phyloP scores from a whole-genome alignment of 1,140 invertebrate genomes.

The Drosophila saltans region DNA sequence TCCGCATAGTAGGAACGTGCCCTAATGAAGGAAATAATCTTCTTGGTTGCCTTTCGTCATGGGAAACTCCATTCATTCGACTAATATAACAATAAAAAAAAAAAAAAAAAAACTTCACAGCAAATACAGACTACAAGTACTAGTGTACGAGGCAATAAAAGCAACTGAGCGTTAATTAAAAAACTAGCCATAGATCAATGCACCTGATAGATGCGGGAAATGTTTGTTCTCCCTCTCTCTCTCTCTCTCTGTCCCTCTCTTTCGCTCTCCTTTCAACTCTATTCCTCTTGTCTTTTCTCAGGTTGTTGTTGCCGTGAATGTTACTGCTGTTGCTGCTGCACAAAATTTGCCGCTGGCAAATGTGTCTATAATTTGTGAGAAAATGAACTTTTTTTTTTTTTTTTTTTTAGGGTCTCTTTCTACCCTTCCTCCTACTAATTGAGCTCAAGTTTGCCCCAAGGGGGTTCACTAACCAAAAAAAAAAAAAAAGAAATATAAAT shows the following conservation, averaged over 20 bases:
- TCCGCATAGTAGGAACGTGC: neutral
- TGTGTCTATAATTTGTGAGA: constrained; percentile 65
- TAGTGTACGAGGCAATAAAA: constrained; percentile 59
- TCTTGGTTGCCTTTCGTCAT: neutral
- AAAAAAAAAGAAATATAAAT: neutral
- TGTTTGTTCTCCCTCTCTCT: constrained; percentile 47
- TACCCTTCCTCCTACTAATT: constrained; percentile 26
- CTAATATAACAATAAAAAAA: constrained; percentile 6
- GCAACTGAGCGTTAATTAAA: constrained; percentile 80
- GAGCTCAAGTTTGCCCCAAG: constrained; percentile 32
- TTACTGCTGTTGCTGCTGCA: constrained; percentile 10
- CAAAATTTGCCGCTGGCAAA: constrained; percentile 54
- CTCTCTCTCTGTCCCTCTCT: neutral
- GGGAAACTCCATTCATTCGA: neutral
- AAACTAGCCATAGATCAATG: constrained; percentile 81
- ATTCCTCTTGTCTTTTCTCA: neutral
- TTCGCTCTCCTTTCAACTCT: constrained; percentile 22
- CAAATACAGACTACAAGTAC: neutral
- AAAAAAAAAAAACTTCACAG: neutral
- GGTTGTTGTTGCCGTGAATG: constrained; percentile 16
- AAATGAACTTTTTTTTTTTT: constrained; percentile 63
- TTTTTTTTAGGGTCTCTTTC: constrained; percentile 27
- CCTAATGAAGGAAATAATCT: constrained; percentile 10
- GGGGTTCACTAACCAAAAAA: constrained; percentile 20
- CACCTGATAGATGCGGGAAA: constrained; percentile 73